Conservation (phyloP, 2,113 vertebrate genomes). For the Myocastor coypus region DNA sequence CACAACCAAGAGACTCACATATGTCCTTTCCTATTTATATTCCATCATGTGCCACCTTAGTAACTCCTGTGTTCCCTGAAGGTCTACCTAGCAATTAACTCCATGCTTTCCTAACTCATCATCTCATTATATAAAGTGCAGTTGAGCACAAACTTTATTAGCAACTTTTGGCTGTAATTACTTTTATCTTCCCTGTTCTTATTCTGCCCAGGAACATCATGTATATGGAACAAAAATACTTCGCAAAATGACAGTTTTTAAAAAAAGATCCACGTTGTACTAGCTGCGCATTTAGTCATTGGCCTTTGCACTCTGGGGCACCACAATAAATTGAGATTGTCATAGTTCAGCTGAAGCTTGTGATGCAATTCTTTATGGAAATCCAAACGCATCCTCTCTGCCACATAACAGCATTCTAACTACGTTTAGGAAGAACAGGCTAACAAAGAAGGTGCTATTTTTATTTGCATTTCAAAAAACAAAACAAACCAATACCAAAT, state of each 20-base stretch:
- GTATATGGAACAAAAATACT: slow-evolving; percentile 64
- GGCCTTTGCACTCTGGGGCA: slow-evolving; percentile 70
- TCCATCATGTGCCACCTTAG: slow-evolving; percentile 55
- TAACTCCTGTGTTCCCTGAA: slow-evolving; percentile 75
- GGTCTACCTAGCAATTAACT: slow-evolving; percentile 75
- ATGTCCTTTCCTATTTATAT: slow-evolving; percentile 63
- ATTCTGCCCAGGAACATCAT: slow-evolving; percentile 56
- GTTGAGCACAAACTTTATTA: slow-evolving; percentile 77
- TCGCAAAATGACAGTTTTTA: slow-evolving; percentile 66
- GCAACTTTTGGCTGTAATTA: slow-evolving; percentile 74
- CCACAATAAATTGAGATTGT: slow-evolving; percentile 73
- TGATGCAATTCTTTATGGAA: slow-evolving; percentile 68
- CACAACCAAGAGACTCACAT: slow-evolving; percentile 46
- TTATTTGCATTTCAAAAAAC: slow-evolving; percentile 35
- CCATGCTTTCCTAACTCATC: slow-evolving; percentile 55
- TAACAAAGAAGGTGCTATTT: slow-evolving; percentile 5
- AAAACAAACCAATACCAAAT: background rate
- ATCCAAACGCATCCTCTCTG: slow-evolving; percentile 66
- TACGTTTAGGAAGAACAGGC: background rate
- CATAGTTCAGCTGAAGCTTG: slow-evolving; percentile 68
- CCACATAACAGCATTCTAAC: slow-evolving; percentile 55
- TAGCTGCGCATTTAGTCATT: slow-evolving; percentile 73
- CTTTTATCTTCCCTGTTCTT: background rate
- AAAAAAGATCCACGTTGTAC: slow-evolving; percentile 58
- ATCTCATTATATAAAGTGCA: slow-evolving; percentile 73